Evolutionary conservation across 2,113 vertebrate genomes (phyloP).

Genomic region (Axis porcinus): DNA sequence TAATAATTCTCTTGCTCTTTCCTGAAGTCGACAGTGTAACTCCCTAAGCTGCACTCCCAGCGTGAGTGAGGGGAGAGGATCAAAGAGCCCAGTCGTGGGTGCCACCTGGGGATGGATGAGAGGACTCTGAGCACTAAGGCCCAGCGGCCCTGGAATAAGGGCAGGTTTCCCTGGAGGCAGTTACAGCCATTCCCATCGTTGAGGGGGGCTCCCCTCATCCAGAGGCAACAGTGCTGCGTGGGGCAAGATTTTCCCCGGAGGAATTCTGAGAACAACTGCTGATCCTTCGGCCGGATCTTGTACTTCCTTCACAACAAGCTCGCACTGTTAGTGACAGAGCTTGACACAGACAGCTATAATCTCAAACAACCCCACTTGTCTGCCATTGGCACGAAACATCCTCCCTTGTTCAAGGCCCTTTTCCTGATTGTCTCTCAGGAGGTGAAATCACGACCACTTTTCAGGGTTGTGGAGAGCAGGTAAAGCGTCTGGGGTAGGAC

Average conservation of each 20-base stretch:
- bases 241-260: not conserved
- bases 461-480: not conserved
- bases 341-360: not conserved
- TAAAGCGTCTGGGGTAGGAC: not conserved
- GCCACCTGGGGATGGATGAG: fast-evolving
- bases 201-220: not conserved
- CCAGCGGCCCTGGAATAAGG: not conserved
- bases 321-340: not conserved
- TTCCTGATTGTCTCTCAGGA: not conserved
- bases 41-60: not conserved
- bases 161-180: not conserved
- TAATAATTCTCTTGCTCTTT: not conserved
- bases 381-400: not conserved
- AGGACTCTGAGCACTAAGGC: too few relatives aligned
- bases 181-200: fast-evolving
- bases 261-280: not conserved
- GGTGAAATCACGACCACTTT: not conserved
- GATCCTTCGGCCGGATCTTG: not conserved
- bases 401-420: not conserved
- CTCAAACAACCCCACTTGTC: not conserved
- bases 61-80: not conserved
- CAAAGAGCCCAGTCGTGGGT: not conserved
- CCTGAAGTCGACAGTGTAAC: not conserved
- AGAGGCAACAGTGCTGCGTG: not conserved
- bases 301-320: not conserved